phyloP scores from a whole-genome alignment of 1,140 invertebrate species.

The Aplysia californica region DNA sequence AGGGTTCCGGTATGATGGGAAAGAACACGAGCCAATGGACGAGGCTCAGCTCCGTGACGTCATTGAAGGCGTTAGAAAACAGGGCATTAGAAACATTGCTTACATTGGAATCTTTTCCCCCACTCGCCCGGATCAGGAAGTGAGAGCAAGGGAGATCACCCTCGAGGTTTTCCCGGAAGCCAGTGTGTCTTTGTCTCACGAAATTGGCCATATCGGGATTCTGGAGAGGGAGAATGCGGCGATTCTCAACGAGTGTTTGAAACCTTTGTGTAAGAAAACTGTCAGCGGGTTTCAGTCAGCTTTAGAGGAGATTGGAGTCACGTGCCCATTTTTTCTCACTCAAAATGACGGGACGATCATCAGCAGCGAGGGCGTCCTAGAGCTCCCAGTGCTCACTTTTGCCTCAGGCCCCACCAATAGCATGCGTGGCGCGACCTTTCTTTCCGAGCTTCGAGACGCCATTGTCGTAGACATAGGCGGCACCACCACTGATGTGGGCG shows the following conservation, averaged over 20 bases:
- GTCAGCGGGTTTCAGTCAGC: conserved; percentile 51
- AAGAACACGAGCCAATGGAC: conserved; percentile 43
- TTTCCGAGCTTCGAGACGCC: conserved; percentile 51
- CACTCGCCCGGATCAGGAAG: conserved; percentile 47
- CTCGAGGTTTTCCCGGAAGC: conserved; percentile 41
- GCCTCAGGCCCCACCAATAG: conserved; percentile 65
- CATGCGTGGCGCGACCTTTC: conserved; percentile 63
- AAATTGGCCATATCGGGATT: conserved; percentile 58
- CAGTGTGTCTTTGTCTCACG: conserved; percentile 51
- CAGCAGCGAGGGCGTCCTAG: conserved; percentile 38
- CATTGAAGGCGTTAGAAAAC: conserved; percentile 33
- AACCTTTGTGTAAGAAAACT: conserved; percentile 51
- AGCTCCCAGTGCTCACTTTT: conserved; percentile 55
- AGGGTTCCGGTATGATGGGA: conserved; percentile 57
- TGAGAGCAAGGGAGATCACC: conserved; percentile 37
- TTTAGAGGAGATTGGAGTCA: conserved; percentile 44
- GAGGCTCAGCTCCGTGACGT: conserved; percentile 42
- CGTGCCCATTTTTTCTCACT: conserved; percentile 58
- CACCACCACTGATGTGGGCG: conserved; percentile 58
- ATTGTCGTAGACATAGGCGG: conserved; percentile 64
- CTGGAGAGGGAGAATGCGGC: conserved; percentile 62
- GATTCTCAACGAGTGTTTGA: conserved; percentile 60
- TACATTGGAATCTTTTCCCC: conserved; percentile 57
- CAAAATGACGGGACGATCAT: conserved; percentile 61
- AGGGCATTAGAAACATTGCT: conserved; percentile 49